Evolutionary conservation across 2,113 vertebrate species (phyloP).

Genomic region (Barbus barbus): DNA sequence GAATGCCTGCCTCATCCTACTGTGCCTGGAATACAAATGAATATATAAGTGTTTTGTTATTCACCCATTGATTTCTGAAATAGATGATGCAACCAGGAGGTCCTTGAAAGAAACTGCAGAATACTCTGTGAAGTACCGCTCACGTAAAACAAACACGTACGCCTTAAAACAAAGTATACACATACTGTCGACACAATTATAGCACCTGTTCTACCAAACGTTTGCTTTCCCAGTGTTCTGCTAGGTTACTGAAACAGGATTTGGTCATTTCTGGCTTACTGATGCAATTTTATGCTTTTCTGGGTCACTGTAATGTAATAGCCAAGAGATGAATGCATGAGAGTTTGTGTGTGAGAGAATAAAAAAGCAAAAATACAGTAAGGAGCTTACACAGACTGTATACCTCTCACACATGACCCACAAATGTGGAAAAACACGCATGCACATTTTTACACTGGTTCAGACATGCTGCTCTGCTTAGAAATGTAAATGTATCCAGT

Average conservation of each 20-base stretch:
- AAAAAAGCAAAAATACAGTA: conserved; percentile 1
- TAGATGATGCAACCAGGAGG: conserved; percentile 24
- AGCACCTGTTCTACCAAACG: conserved; percentile 24
- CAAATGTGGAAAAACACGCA: background rate
- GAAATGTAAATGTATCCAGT: background rate
- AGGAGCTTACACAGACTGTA: background rate
- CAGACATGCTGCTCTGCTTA: background rate
- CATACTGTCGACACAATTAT: background rate
- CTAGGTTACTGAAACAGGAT: conserved; percentile 27
- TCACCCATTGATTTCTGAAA: conserved; percentile 25
- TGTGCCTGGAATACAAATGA: conserved; percentile 32
- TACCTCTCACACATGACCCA: background rate
- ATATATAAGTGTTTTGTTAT: conserved; percentile 9
- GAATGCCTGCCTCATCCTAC: conserved; percentile 11
- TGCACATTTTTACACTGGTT: background rate
- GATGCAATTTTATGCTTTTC: conserved; percentile 36
- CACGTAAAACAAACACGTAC: conserved; percentile 20
- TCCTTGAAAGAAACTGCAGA: conserved; percentile 11
- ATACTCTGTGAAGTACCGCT: background rate
- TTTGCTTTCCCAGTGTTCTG: background rate
- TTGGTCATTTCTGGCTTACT: background rate
- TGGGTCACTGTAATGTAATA: conserved; percentile 47
- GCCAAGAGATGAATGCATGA: conserved; percentile 26
- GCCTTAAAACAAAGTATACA: background rate
- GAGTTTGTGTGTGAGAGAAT: conserved; percentile 9